A percentile compares a stretch with the other conserved stretches of the same genome.
phyloP scores from a whole-genome alignment of 2,888 invertebrate genomes.

The Charanyca ferruginea region DNA sequence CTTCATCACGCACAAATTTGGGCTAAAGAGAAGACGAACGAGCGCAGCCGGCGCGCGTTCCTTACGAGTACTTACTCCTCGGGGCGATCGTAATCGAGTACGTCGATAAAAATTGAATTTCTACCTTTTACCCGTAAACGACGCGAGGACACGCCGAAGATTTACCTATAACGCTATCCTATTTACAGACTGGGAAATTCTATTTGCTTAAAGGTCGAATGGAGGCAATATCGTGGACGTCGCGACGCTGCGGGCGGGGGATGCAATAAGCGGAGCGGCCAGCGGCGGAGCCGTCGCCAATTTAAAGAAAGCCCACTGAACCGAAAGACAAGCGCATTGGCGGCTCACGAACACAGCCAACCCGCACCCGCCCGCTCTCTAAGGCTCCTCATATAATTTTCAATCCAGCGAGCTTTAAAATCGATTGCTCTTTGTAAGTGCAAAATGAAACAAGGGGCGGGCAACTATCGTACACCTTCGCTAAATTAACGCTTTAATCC shows the following conservation, averaged over 20 bases:
- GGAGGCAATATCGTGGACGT: constrained; percentile 90
- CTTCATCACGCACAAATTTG: constrained; percentile 87
- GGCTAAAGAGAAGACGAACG: constrained; percentile 65
- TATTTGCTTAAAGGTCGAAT: constrained; percentile 90
- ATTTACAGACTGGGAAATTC: constrained; percentile 88
- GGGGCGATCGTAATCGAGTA: constrained; percentile 76
- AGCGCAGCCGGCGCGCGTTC: constrained; percentile 57
- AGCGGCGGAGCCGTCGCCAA: constrained; percentile 89
- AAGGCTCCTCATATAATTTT: constrained; percentile 90
- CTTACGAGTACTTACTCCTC: constrained; percentile 57
- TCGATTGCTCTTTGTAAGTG: constrained; percentile 90
- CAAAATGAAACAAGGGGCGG: constrained; percentile 83
- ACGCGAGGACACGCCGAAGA: constrained; percentile 79
- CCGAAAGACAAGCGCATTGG: constrained; percentile 92
- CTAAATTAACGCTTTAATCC: constrained; percentile 82
- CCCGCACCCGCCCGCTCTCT: constrained; percentile 82
- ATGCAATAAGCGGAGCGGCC: constrained; percentile 90
- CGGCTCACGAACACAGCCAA: constrained; percentile 86
- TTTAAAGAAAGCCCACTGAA: constrained; percentile 92
- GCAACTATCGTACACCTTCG: constrained; percentile 74
- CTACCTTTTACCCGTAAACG: constrained; percentile 80
- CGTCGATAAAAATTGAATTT: constrained; percentile 84
- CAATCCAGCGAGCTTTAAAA: constrained; percentile 91
- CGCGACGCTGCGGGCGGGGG: constrained; percentile 87
- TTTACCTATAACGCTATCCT: constrained; percentile 87